Base-by-base conservation (phyloP, 2,888 invertebrate genomes). In the Terebella lapidaria region DNA sequence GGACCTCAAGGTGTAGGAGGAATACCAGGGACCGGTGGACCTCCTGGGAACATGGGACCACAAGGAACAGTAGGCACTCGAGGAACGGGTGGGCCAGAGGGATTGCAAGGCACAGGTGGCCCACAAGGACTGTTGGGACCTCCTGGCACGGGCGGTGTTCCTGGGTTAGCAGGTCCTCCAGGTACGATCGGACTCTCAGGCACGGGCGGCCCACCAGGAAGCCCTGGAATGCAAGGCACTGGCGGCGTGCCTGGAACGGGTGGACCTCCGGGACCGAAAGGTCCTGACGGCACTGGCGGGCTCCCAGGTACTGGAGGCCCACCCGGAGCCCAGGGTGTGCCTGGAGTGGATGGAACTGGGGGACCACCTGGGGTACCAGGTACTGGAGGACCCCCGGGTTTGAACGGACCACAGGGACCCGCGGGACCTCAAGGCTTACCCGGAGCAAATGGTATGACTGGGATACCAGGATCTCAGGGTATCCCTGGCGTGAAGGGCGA, bases 1-100 rank as follows among this genome's bases (percentile, higher is more conserved):
- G 54, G 54, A 20, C 54, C n/a, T 2, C 29, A n/a, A 28, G 54
- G 54, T 30, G n/a, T n/a, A 3, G 54, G 18, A n/a, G 54, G 54
- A 29, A 25, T 28, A 10, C 54, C 27, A 10, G 49, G 49, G n/a
- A 35, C 42, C 10, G 42, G 42, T 35, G 42, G 42, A 35, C 42
- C 42, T 15, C 42, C 42, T 15, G 42, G 42, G n/a, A 35, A 10
- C n/a, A 35, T 15, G n/a, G 42, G 42, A 10, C 42, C 42, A 35
- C 42, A 10, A 35, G 42, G 42, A 10, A 35, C 10, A 35, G 10
- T 10, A 15, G 42, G 42, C 10, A 10, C 42, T 35, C 42, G 10
- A 10, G 42, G 42, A 10, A 35, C 10, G n/a, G 42, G n/a, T 35
- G 42, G 42, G 10, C 42, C 42, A 10, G 10, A 10, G 42, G 54